A percentile compares a stretch with the other conserved stretches of the same genome.
phyloP scores from a whole-genome alignment of 2,888 invertebrate genomes.

The Diaperis boleti region DNA sequence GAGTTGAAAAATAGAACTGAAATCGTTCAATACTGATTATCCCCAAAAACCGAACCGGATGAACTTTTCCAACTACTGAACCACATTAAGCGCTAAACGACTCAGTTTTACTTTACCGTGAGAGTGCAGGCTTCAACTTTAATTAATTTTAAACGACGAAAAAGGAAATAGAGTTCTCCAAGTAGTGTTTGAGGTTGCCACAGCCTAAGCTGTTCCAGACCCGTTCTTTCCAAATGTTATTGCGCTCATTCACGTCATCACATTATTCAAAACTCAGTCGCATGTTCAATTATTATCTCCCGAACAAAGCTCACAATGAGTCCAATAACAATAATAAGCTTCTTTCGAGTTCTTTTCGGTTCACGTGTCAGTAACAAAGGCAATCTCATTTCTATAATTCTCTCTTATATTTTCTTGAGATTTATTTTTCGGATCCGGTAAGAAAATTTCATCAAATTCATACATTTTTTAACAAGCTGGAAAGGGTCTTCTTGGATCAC shows the following conservation, averaged over 20 bases:
- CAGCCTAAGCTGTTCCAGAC: conserved; percentile 12
- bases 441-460: conserved; percentile 19
- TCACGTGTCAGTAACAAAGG: conserved; percentile 25
- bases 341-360: conserved; percentile 21
- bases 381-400: conserved; percentile 19
- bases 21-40: conserved; percentile 24
- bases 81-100: conserved; percentile 26
- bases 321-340: conserved; percentile 23
- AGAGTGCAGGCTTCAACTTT: conserved; percentile 33
- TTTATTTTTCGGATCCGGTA: conserved; percentile 1
- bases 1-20: not conserved
- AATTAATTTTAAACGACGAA: conserved; percentile 32
- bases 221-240: conserved; percentile 16
- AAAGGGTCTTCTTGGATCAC: no score
- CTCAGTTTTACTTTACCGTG: conserved; percentile 24
- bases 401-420: conserved; percentile 14
- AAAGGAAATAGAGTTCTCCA: conserved; percentile 21
- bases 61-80: conserved; percentile 32
- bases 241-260: conserved; percentile 12
- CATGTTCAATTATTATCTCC: conserved; percentile 28
- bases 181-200: conserved; percentile 20
- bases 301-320: conserved; percentile 19
- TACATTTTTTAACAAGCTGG: no score
- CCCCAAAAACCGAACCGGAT: conserved; percentile 19
- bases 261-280: conserved; percentile 30